A percentile compares a stretch with the other conserved stretches of the same genome.
These are phyloP conservation scores for Spodoptera litura DNA, from an alignment of 1,140 invertebrate genomes.

Conservation along the genomic window DNA sequence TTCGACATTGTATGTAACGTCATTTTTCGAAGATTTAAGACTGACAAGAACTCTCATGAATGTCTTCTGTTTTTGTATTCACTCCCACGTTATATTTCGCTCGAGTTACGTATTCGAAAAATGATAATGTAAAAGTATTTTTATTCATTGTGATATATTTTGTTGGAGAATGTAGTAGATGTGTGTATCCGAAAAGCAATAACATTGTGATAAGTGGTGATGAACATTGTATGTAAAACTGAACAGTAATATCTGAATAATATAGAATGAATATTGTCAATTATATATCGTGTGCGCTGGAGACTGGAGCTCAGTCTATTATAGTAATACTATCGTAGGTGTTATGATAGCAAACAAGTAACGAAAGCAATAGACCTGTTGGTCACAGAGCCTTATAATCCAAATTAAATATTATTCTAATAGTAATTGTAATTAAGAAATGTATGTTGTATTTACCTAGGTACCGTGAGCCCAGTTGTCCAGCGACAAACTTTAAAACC, in stretches of 20 bases:
- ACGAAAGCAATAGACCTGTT: constrained; percentile 45
- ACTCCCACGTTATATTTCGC: constrained; percentile 50
- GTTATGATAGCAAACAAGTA: constrained; percentile 33
- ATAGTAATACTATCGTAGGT: constrained; percentile 15
- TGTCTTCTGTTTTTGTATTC: constrained; percentile 64
- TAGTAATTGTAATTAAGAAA: constrained; percentile 29
- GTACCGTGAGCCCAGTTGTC: constrained; percentile 51
- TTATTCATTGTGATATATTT: constrained; percentile 79
- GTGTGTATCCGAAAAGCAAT: constrained; percentile 83
- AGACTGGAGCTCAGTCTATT: constrained; percentile 48
- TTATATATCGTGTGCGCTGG: constrained; percentile 63
- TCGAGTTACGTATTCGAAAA: constrained; percentile 53
- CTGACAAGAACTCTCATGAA: constrained; percentile 66
- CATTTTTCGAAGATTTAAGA: constrained; percentile 67
- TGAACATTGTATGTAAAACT: constrained; percentile 74
- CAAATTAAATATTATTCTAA: constrained; percentile 28
- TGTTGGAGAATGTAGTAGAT: constrained; percentile 76
- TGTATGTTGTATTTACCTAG: constrained; percentile 47
- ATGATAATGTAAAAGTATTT: constrained; percentile 63
- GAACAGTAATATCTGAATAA: constrained; percentile 67
- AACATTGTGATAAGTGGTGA: constrained; percentile 83
- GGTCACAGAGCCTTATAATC: constrained; percentile 44
- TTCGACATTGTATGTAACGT: constrained; percentile 52
- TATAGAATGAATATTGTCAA: constrained; percentile 78
- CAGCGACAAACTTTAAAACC: constrained; percentile 37